Base-by-base conservation (phyloP, 1,140 invertebrate genomes). In the Gryon sp. region DNA sequence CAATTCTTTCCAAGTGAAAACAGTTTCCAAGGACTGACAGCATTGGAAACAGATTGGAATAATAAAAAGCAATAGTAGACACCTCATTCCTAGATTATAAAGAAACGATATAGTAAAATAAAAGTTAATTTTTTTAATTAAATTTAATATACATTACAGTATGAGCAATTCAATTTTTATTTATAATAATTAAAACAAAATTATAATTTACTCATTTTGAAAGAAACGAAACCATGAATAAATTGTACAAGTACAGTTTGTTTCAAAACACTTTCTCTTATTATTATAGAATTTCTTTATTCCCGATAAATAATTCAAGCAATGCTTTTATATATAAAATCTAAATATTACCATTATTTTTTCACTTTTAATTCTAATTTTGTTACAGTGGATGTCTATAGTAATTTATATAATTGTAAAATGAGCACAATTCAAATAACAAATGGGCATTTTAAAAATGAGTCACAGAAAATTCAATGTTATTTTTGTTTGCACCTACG, bases 1-100 rank as follows among this genome's bases (percentile, higher is more conserved):
- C 24, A 95, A 73, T 62, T 92, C 86, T 16, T 93, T 93, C 91
- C 93, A 94, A 0, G 90, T 89, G 80, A 93, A 93, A 66, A 90
- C 84, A 65, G 92, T 91, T 45, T 92, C 88, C 34, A 85, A 78
- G 1, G 79, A 65, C 24, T 83, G 77, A 43, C 82, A 78, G 28
- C 45, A 28, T 43, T 59, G 46, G 12, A 80, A 14, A 79, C 73
- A 41, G 3, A 72, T 48, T 36, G 74, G 45, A 22, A 84, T 32
- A 14, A 65, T 50, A 5, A 75, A 57, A 26, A 85, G 9, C 14
- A 78, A 40, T 11, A 30, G 6, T 11, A 52, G 22, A 22, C 26
- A 52, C 74, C 60, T 46, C 74, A 77, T 77, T 28, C 38, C 66
- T 70, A 15, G 53, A 68, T 15, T 2, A 30, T 57, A 48, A 12